Evolutionary conservation across 2,797 vertebrate genomes (phyloP).

Genomic region (Enteromius thamalakanensis): DNA sequence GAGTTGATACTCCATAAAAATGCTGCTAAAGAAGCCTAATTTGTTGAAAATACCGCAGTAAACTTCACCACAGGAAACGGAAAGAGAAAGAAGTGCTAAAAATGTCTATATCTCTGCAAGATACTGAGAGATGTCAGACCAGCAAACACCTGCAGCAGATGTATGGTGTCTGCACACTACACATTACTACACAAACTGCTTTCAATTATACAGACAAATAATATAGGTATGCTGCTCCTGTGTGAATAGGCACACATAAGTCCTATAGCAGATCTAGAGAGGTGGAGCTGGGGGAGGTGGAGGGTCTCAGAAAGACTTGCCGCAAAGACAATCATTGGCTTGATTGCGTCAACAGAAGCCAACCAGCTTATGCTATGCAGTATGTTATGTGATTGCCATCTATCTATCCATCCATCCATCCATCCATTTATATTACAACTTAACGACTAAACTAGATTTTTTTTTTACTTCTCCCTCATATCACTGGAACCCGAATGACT

Average conservation of each 20-base stretch:
- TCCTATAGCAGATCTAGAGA: neutral
- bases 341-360: neutral
- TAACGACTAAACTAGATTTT: neutral
- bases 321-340: neutral
- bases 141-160: constrained; percentile 73
- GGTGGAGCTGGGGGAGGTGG: neutral
- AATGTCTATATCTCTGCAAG: neutral
- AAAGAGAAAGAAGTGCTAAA: constrained; percentile 29
- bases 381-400: neutral
- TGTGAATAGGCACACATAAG: neutral
- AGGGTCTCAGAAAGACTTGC: neutral
- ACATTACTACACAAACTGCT: constrained; percentile 60
- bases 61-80: constrained; percentile 65
- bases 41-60: constrained; percentile 69
- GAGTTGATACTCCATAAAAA: constrained; percentile 52
- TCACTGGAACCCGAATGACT: neutral
- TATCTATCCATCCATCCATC: neutral
- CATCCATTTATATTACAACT: no score
- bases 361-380: neutral
- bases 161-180: constrained; percentile 71
- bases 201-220: constrained; percentile 60
- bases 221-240: neutral
- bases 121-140: constrained; percentile 49
- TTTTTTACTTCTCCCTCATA: neutral
- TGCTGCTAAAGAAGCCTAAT: constrained; percentile 67